phyloP scores from a whole-genome alignment of 2,797 vertebrate species.

The Scyliorhinus canicula region DNA sequence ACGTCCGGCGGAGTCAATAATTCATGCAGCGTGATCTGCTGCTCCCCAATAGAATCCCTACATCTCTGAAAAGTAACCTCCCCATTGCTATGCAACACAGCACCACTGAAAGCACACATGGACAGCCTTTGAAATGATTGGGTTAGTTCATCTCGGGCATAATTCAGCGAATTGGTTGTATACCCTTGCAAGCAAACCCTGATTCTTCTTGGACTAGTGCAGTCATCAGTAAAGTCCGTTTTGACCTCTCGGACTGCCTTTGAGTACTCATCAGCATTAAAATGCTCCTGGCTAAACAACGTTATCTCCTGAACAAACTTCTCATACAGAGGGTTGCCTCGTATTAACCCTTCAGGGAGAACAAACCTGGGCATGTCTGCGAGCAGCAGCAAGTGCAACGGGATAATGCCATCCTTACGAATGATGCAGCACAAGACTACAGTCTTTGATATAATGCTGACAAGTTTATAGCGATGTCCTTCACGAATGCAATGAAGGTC shows the following conservation, averaged over 20 bases:
- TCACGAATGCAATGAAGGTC: slow-evolving; percentile 88
- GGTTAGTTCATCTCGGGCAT: slow-evolving; percentile 60
- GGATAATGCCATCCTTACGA: slow-evolving; percentile 74
- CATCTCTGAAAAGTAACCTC: slow-evolving; percentile 56
- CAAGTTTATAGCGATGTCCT: slow-evolving; percentile 93
- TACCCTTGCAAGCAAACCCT: slow-evolving; percentile 67
- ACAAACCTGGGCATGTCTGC: slow-evolving; percentile 87
- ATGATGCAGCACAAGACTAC: slow-evolving; percentile 92
- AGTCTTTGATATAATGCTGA: slow-evolving; percentile 95
- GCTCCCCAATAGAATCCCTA: slow-evolving; percentile 61
- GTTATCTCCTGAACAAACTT: slow-evolving; percentile 76
- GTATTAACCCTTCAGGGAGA: slow-evolving; percentile 73
- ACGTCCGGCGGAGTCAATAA: slow-evolving; percentile 52
- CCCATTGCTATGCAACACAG: slow-evolving; percentile 45
- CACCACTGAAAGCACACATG: slow-evolving; percentile 62
- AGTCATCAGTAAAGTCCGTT: slow-evolving; percentile 78
- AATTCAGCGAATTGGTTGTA: slow-evolving; percentile 43
- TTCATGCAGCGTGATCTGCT: slow-evolving; percentile 42
- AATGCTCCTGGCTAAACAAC: slow-evolving; percentile 71
- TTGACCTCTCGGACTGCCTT: slow-evolving; percentile 82
- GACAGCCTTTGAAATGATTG: slow-evolving; percentile 71
- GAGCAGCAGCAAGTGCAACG: slow-evolving; percentile 87
- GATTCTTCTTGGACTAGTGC: slow-evolving; percentile 74
- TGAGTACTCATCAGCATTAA: slow-evolving; percentile 88
- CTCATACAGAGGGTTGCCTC: slow-evolving; percentile 69